Evolutionary conservation across 2,113 vertebrate genomes (phyloP).

Genomic region (Hippocampus guttulatus): DNA sequence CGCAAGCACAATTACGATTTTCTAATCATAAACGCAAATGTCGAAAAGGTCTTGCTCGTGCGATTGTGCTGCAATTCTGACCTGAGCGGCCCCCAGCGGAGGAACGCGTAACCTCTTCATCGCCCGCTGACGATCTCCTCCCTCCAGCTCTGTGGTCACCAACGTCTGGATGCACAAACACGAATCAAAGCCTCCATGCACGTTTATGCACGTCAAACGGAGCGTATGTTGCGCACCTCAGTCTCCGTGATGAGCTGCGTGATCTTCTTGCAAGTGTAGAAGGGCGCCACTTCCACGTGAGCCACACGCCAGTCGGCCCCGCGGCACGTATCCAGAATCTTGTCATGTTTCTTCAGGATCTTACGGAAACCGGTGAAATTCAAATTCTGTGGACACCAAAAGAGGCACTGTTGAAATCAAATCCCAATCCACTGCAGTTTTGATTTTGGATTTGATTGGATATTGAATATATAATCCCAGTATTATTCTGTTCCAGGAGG

Average conservation of each 20-base stretch:
- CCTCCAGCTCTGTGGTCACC: slow-evolving; percentile 94
- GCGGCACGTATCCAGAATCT: slow-evolving; percentile 92
- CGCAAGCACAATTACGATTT: background rate
- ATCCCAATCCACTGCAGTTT: background rate
- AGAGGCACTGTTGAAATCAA: background rate
- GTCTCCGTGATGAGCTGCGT: slow-evolving; percentile 97
- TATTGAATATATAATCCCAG: background rate
- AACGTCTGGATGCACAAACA: slow-evolving; percentile 72
- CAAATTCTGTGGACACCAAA: slow-evolving; percentile 80
- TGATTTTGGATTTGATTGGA: background rate
- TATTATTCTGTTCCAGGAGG: background rate
- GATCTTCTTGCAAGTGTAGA: slow-evolving; percentile 99
- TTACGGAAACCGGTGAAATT: slow-evolving; percentile 99
- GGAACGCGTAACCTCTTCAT: slow-evolving; percentile 98
- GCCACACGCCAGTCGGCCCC: slow-evolving; percentile 94
- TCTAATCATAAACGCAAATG: background rate
- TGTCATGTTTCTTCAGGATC: slow-evolving; percentile 99
- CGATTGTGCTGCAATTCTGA: slow-evolving; percentile 52
- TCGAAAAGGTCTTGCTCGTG: background rate
- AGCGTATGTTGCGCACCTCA: slow-evolving; percentile 72
- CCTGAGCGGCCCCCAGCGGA: slow-evolving; percentile 96
- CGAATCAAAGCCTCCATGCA: background rate
- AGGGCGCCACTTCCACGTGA: slow-evolving; percentile 95
- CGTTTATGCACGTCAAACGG: background rate
- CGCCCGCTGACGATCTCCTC: slow-evolving; percentile 94